Base-by-base conservation (phyloP, 2,797 vertebrate species). In the Dendrocincla tyrannina region DNA sequence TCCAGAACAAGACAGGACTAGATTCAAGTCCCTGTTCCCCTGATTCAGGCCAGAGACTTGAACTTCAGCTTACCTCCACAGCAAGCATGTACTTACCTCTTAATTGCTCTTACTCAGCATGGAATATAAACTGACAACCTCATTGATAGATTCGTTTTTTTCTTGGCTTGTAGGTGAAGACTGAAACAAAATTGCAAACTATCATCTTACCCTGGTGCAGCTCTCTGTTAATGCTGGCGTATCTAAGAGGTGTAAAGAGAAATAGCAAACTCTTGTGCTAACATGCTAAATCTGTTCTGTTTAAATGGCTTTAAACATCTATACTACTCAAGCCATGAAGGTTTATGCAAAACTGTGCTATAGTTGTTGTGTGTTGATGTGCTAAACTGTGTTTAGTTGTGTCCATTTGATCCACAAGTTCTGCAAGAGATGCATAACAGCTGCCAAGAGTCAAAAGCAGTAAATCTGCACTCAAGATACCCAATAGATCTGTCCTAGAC, bases 51-150 rank as follows among this genome's bases (percentile, higher is more conserved):
- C 44, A 67, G 52, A 82, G 59, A 67, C 59, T 82, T 93, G 90
- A 94, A 95, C 92, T 96, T 89, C 92, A 82, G 8, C 17, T 81
- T 89, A 95, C 85, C 91, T 84, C 79, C 52, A 78, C 16, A 86
- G 76, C 35, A 96, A 86, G 42, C 69, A 85, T 17, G 14, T 41
- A 83, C 64, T 37, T 85, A 74, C 60, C 52, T 80, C 82, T 49
- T 81, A 91, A 78, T 78, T 67, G 37, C 14, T 64, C 27, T 92
- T 93, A 67, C 42, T 90, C 58, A 78, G 75, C 42, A 66, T 3
- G 2, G 32, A 86, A 27, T 63, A 56, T 52, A 41, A 76, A 37
- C 47, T 79, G 77, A 85, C 63, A 95, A 37, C 23, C 27, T 82
- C 47, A 73, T 8, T 76, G 63, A 85, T 2, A 86, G 47, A 78